Percentiles rank a stretch among this genome's conserved stretches.
Conservation (phyloP, 1,140 invertebrate species). For the Drosophila arawakana region DNA sequence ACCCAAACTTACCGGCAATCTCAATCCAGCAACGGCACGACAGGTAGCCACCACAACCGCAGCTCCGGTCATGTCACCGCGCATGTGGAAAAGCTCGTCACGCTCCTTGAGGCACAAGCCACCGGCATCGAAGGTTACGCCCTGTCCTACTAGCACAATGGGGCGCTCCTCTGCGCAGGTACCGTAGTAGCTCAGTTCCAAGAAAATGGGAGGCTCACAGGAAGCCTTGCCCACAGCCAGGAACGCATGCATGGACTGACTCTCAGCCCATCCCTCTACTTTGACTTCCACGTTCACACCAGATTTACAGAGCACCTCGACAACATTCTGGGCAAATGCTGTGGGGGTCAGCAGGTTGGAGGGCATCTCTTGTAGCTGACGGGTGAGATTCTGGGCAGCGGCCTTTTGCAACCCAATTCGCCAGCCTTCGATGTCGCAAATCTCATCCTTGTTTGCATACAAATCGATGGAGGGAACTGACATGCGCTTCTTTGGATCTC, state of each 20-base stretch:
- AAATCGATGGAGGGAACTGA: conserved; percentile 73
- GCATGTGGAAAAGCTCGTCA: conserved; percentile 88
- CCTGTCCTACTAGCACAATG: conserved; percentile 92
- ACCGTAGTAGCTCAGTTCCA: conserved; percentile 88
- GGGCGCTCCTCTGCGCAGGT: conserved; percentile 76
- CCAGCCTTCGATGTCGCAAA: conserved; percentile 88
- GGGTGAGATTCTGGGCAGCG: conserved; percentile 93
- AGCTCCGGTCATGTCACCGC: conserved; percentile 96
- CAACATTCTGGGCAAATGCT: conserved; percentile 90
- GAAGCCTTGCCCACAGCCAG: conserved; percentile 92
- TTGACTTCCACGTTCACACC: conserved; percentile 87
- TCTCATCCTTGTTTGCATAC: conserved; percentile 84
- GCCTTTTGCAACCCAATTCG: conserved; percentile 89
- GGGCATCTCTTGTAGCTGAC: conserved; percentile 92
- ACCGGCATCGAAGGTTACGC: conserved; percentile 96
- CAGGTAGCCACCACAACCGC: conserved; percentile 92
- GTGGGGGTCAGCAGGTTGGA: conserved; percentile 94
- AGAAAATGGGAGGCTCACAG: conserved; percentile 90
- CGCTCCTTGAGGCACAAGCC: conserved; percentile 87
- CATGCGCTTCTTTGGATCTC: conserved; percentile 60
- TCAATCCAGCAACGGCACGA: conserved; percentile 89
- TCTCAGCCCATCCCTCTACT: conserved; percentile 89
- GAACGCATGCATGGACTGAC: conserved; percentile 91
- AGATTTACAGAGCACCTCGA: conserved; percentile 85
- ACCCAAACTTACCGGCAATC: conserved; percentile 86